Conservation (phyloP, 2,113 vertebrate species). For the Lathamus discolor region DNA sequence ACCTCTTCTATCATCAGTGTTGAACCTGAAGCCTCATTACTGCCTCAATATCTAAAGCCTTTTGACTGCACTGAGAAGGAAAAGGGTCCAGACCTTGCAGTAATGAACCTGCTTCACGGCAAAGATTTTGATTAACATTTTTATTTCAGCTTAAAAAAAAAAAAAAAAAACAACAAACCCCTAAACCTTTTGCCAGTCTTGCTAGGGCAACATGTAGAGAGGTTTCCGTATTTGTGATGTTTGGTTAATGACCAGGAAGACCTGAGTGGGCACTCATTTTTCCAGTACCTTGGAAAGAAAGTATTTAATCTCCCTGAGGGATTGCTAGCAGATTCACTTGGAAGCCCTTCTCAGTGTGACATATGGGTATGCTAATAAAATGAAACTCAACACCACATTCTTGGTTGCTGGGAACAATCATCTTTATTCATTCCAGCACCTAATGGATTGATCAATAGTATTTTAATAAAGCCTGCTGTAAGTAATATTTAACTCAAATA, state of each 20-base stretch:
- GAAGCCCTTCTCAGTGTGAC: not conserved
- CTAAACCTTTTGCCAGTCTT: not conserved
- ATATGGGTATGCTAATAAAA: constrained; percentile 12
- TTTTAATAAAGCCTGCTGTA: not conserved
- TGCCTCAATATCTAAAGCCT: not conserved
- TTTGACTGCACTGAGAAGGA: not conserved
- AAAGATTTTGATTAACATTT: not conserved
- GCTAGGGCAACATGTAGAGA: not conserved
- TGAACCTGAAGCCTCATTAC: not conserved
- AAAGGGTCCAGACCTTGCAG: not conserved
- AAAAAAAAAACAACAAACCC: not conserved
- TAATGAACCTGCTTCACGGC: not conserved
- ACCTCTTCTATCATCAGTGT: not conserved
- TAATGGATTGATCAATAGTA: constrained; percentile 22
- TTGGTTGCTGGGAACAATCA: not conserved
- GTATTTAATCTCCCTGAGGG: not conserved
- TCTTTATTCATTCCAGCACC: constrained; percentile 9
- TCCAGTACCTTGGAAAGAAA: not conserved
- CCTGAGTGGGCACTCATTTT: not conserved
- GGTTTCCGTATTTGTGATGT: not conserved
- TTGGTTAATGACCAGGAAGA: not conserved
- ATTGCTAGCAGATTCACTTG: not conserved
- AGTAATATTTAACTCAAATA: constrained; percentile 27
- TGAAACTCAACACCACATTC: not conserved
- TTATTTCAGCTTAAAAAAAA: not conserved